These are phyloP conservation scores for Octodonta nipae DNA, from an alignment of 2,888 invertebrate genomes.

Conservation along the genomic window DNA sequence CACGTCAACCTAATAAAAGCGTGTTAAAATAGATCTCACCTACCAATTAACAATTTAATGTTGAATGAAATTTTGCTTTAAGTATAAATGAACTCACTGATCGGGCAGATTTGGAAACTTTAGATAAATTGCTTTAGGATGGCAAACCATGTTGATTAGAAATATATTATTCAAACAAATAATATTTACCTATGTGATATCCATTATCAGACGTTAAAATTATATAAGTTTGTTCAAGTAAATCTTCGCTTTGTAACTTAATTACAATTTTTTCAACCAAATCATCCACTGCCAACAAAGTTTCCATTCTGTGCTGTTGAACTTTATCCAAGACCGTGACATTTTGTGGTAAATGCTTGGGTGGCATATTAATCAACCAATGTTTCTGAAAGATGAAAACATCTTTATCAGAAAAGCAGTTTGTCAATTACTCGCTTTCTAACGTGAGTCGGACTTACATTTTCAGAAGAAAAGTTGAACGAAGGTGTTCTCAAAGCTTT, in stretches of 20 bases:
- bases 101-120: no score
- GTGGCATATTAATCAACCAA: constrained; percentile 65
- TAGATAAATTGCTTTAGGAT: no score
- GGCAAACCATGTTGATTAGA: no score
- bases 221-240: constrained; percentile 63
- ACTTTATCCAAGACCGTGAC: constrained; percentile 52
- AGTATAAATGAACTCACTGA: no score
- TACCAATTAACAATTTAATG: no score
- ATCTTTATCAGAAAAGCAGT: neutral
- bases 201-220: constrained; percentile 85
- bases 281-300: constrained; percentile 77
- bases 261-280: constrained; percentile 53
- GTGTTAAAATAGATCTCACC: no score
- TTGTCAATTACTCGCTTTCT: no score
- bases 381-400: constrained; percentile 55
- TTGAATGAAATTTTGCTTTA: no score
- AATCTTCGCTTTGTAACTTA: constrained; percentile 39
- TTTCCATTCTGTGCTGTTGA: constrained; percentile 63
- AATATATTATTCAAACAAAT: no score
- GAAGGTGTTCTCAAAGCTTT: constrained; percentile 54
- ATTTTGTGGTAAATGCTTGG: constrained; percentile 48
- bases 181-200: constrained; percentile 62
- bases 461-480: constrained; percentile 42
- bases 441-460: constrained; percentile 27
- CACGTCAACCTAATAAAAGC: no score